Base-by-base conservation (phyloP, 2,797 vertebrate species). In the Chelonia mydas region DNA sequence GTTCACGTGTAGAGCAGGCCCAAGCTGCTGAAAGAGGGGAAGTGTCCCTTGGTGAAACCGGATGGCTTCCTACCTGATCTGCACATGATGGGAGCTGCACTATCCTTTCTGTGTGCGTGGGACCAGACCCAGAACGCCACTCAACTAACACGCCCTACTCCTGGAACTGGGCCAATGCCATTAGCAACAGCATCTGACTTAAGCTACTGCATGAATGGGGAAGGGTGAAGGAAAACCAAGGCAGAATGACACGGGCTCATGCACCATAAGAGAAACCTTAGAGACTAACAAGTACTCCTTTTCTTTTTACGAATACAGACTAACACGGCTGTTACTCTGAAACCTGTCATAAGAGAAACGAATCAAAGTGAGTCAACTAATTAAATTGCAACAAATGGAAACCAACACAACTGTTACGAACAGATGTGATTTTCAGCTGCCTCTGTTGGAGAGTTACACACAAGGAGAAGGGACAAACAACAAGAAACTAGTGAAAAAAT, bases 111-210 rank as follows among this genome's bases (percentile, higher is more conserved):
- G 68, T 54, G 45, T n/a, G 77, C 61, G 78, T 84, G 86, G 87
- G 96, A 90, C 16, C 17, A 21, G 89, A 57, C 91, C 91, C 8
- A 33, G 83, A 77, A 55, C 0, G 0, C 74, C 93, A 84, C 74
- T 92, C 41, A 83, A 7, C 47, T 41, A 87, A 82, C 47, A 90
- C 74, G 90, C 87, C 15, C 88, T 84, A 80, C 84, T 68, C 80
- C 86, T 96, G 89, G 95, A 96, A 81, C 47, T 77, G 51, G 77
- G 90, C 94, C 95, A 95, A 80, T 6, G 47, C 57, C 84, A 96
- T 33, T 10, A 16, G 80, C 90, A 50, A 96, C 61, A 94, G 86
- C 89, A 82, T 90, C 96, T 94, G 65, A 96, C 96, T 95, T 96
- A 96, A 90, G 68, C 80, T 1, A 1, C 84, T 77, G 81, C 86